These are phyloP conservation scores for Uloborus plumipes DNA, from an alignment of 2,888 invertebrate genomes.

Conservation along the genomic window DNA sequence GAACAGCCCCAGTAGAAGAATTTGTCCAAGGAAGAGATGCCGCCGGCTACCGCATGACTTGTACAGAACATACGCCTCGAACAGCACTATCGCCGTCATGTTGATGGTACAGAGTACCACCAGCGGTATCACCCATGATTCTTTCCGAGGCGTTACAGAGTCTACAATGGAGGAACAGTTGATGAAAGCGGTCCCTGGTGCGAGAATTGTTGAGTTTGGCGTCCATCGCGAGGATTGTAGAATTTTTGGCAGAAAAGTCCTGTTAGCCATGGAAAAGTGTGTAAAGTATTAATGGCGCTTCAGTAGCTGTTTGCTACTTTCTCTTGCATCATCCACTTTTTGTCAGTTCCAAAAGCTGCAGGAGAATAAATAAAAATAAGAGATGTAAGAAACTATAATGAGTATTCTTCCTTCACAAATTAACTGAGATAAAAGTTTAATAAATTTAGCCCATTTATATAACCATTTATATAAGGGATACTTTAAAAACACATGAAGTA, in stretches of 20 bases:
- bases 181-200: slow-evolving; percentile 7
- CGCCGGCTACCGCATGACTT: slow-evolving; percentile 81
- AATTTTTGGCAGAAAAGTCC: slow-evolving; percentile 24
- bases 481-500: no score
- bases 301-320: slow-evolving; percentile 20
- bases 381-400: no score
- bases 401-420: no score
- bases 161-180: slow-evolving; percentile 44
- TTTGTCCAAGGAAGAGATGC: slow-evolving; percentile 85
- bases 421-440: no score
- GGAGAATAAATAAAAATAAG: no score
- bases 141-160: slow-evolving; percentile 69
- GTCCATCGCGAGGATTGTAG: slow-evolving; percentile 20
- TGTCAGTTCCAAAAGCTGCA: neutral
- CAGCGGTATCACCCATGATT: slow-evolving; percentile 92
- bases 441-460: no score
- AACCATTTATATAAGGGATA: no score
- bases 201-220: slow-evolving; percentile 24
- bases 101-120: slow-evolving; percentile 86
- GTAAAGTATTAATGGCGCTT: slow-evolving; percentile 1
- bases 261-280: slow-evolving; percentile 47
- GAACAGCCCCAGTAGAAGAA: slow-evolving; percentile 87
- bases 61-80: slow-evolving; percentile 89
- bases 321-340: slow-evolving; percentile 9
- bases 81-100: slow-evolving; percentile 86